Conservation (phyloP, 2,888 invertebrate genomes). For the Eupeodes latifasciatus region DNA sequence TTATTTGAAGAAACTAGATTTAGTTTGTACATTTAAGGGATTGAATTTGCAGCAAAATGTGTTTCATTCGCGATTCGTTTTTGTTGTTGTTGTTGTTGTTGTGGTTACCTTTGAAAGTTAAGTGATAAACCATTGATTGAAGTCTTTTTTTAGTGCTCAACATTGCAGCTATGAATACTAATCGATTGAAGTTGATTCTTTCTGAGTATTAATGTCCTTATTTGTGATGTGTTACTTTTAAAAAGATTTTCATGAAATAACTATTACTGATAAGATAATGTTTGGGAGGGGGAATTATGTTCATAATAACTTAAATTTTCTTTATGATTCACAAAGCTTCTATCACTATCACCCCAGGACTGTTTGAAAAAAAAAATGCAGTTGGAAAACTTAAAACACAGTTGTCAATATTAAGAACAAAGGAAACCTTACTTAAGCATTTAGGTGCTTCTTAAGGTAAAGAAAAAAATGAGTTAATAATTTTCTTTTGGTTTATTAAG, state of each 20-base stretch:
- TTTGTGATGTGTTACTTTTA: not conserved
- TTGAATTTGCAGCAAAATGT: slow-evolving; percentile 16
- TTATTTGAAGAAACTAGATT: slow-evolving; percentile 27
- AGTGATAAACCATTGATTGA: slow-evolving; percentile 27
- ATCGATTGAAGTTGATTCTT: not conserved
- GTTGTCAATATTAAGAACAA: too few species aligned
- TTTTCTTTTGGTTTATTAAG: too few species aligned
- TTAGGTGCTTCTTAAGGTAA: too few species aligned
- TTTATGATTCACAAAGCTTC: too few species aligned
- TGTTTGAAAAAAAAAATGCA: too few species aligned
- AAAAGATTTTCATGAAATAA: not conserved
- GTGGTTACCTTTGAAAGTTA: slow-evolving; percentile 16
- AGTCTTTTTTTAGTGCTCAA: slow-evolving; percentile 9
- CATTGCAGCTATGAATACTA: slow-evolving; percentile 26
- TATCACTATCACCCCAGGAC: too few species aligned
- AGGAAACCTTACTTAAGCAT: too few species aligned
- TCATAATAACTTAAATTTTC: too few species aligned
- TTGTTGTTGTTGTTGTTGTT: not conserved
- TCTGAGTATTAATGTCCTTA: slow-evolving; percentile 2
- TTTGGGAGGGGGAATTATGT: too few species aligned
- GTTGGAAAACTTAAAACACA: too few species aligned
- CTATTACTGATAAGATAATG: too few species aligned
- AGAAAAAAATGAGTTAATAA: too few species aligned
- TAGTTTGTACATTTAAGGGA: slow-evolving; percentile 35
- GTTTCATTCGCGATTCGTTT: not conserved